Conservation (phyloP, 2,888 invertebrate species). For the Drosophila pegasa region DNA sequence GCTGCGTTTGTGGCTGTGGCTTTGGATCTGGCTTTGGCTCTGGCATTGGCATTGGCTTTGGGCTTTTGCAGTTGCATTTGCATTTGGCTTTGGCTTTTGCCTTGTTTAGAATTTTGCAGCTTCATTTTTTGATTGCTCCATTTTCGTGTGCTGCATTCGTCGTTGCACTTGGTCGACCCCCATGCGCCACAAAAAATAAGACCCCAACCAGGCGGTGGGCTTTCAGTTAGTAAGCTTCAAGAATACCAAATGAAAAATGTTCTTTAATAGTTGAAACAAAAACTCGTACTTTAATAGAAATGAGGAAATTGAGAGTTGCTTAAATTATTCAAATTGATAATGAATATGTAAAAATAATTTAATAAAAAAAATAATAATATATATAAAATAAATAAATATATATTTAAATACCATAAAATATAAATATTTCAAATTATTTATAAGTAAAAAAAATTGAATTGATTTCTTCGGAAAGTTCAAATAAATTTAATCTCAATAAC, state of each 20-base stretch:
- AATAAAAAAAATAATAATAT: no score
- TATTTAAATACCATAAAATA: no score
- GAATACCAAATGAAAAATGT: background rate
- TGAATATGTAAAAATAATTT: no score
- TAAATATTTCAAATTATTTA: no score
- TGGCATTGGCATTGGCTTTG: background rate
- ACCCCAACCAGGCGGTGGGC: background rate
- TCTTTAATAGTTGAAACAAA: background rate
- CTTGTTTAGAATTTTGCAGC: slow-evolving; percentile 29
- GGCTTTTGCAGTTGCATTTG: background rate
- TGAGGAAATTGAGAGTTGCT: no score
- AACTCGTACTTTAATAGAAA: no score
- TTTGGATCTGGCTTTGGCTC: background rate
- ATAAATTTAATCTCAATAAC: no score
- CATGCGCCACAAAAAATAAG: slow-evolving; percentile 37
- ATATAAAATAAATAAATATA: no score
- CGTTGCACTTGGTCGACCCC: slow-evolving; percentile 46
- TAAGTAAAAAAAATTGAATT: no score
- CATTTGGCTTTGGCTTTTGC: slow-evolving; percentile 1
- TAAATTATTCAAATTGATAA: no score
- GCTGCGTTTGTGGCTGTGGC: background rate
- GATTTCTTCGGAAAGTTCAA: no score
- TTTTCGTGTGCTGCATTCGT: slow-evolving; percentile 35
- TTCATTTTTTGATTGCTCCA: slow-evolving; percentile 48
- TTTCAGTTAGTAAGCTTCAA: background rate